These are phyloP conservation scores for Drosophila pachea DNA, from an alignment of 1,140 invertebrate species.

Conservation along the genomic window DNA sequence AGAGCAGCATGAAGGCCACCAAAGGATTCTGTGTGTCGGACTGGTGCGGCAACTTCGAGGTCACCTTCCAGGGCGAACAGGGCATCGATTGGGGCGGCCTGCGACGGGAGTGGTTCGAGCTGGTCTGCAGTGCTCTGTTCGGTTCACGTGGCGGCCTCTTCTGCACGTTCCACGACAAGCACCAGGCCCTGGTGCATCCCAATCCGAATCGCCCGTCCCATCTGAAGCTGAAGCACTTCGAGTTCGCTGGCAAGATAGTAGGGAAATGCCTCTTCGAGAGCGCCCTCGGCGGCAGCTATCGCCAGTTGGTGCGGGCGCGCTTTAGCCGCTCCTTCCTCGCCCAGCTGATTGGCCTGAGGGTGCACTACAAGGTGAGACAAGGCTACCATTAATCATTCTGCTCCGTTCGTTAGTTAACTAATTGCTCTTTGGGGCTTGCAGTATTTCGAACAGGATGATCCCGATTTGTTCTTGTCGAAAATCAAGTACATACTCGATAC, in stretches of 20 bases:
- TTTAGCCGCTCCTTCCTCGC: constrained; percentile 96
- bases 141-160: constrained; percentile 91
- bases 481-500: constrained; percentile 95
- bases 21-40: constrained; percentile 86
- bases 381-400: constrained; percentile 73
- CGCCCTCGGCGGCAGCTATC: constrained; percentile 90
- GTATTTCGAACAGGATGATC: constrained; percentile 98
- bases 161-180: constrained; percentile 90
- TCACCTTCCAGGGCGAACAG: constrained; percentile 94
- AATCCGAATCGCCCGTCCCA: constrained; percentile 87
- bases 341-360: constrained; percentile 92
- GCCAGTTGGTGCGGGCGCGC: constrained; percentile 92
- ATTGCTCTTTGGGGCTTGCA: constrained; percentile 13
- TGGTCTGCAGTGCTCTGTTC: constrained; percentile 92
- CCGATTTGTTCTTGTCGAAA: constrained; percentile 94
- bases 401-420: neutral
- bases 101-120: constrained; percentile 95
- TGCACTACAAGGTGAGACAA: constrained; percentile 87
- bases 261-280: constrained; percentile 89
- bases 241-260: constrained; percentile 96
- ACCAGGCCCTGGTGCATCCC: constrained; percentile 92
- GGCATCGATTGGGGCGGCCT: constrained; percentile 96
- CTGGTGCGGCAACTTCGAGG: constrained; percentile 96
- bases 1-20: constrained; percentile 91
- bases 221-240: constrained; percentile 92